Percentiles rank a stretch among this genome's conserved stretches.
These are phyloP conservation scores for Smittia sp. DNA, from an alignment of 2,888 invertebrate species.

Conservation along the genomic window DNA sequence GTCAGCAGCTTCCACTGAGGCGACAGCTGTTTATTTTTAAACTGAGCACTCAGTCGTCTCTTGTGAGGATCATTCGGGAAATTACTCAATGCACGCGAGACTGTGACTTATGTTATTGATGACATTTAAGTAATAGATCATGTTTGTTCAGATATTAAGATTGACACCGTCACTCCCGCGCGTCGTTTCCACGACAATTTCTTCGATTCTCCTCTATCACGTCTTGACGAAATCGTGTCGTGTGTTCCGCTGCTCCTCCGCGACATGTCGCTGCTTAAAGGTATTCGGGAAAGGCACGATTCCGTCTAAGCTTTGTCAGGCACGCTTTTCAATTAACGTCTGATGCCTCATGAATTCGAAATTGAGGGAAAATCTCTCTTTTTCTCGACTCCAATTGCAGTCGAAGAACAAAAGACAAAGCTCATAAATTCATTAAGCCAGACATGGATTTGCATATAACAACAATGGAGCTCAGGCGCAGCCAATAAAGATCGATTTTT, in stretches of 20 bases:
- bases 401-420: neutral
- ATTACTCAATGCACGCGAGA: conserved; percentile 32
- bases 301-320: neutral
- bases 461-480: neutral
- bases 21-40: conserved; percentile 38
- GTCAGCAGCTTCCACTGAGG: conserved; percentile 3
- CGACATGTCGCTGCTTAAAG: neutral
- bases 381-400: neutral
- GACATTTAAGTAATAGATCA: conserved; percentile 41
- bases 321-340: conserved; percentile 27
- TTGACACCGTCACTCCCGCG: conserved; percentile 28
- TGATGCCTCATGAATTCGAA: neutral
- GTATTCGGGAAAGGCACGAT: conserved; percentile 14
- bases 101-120: conserved; percentile 35
- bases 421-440: conserved; percentile 31
- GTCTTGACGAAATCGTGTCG: conserved; percentile 20
- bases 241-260: neutral
- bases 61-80: neutral
- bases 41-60: neutral
- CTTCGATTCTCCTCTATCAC: neutral
- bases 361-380: neutral
- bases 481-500: conserved; percentile 16
- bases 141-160: conserved; percentile 40
- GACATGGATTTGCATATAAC: conserved; percentile 21
- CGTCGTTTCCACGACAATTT: neutral